These are phyloP conservation scores for Megamerina dolium DNA, from an alignment of 2,888 invertebrate species.

Conservation along the genomic window DNA sequence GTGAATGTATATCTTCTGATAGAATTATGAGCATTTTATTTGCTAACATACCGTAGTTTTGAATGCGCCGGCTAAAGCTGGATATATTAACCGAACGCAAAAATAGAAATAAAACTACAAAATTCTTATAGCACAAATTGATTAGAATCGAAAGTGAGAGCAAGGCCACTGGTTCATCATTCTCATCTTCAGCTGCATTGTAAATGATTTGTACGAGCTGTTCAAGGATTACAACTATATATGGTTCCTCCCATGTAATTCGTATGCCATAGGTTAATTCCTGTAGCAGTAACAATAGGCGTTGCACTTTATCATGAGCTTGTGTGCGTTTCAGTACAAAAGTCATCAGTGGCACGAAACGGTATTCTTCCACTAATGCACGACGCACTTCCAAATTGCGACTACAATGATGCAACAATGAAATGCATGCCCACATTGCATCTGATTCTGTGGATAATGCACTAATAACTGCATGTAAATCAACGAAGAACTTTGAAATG, in stretches of 20 bases:
- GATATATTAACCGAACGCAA: slow-evolving; percentile 61
- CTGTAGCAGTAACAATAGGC: slow-evolving; percentile 48
- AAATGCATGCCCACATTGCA: slow-evolving; percentile 39
- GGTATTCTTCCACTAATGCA: slow-evolving; percentile 39
- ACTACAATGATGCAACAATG: slow-evolving; percentile 38
- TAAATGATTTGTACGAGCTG: slow-evolving; percentile 63
- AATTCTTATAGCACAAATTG: slow-evolving; percentile 73
- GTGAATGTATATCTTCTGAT: slow-evolving; percentile 41
- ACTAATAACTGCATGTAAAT: slow-evolving; percentile 40
- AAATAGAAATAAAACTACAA: slow-evolving; percentile 66
- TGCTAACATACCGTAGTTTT: slow-evolving; percentile 40
- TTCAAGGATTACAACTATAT: slow-evolving; percentile 62
- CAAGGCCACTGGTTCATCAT: slow-evolving; percentile 29
- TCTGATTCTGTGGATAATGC: slow-evolving; percentile 34
- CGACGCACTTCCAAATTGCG: slow-evolving; percentile 38
- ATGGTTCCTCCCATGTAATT: slow-evolving; percentile 75
- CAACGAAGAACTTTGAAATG: slow-evolving; percentile 42
- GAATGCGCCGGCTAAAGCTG: slow-evolving; percentile 40
- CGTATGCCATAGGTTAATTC: slow-evolving; percentile 73
- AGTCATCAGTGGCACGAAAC: slow-evolving; percentile 41
- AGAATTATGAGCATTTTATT: slow-evolving; percentile 45
- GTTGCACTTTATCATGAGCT: slow-evolving; percentile 36
- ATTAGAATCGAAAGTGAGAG: slow-evolving; percentile 65
- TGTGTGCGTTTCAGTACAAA: slow-evolving; percentile 32
- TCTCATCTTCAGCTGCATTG: slow-evolving; percentile 35